Conservation (phyloP, 2,888 invertebrate genomes). For the Amaurobius ferox region DNA sequence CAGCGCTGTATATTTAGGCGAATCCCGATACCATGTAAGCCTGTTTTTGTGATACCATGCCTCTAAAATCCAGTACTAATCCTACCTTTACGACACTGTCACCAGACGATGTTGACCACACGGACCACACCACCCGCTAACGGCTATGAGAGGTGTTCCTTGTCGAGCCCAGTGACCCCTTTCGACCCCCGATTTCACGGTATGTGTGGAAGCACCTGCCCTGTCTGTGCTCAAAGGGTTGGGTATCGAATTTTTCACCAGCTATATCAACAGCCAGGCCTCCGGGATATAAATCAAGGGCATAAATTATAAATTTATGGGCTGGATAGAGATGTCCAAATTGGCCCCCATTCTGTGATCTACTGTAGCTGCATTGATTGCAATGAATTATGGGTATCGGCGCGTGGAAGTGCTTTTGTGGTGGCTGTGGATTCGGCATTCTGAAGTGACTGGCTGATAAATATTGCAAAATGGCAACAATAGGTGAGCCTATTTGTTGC, state of each 20-base stretch:
- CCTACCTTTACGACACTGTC: background rate
- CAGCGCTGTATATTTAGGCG: no score
- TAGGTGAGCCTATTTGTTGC: background rate
- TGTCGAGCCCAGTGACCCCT: background rate
- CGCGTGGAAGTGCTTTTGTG: background rate
- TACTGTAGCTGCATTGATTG: background rate
- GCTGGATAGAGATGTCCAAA: background rate
- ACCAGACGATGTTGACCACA: background rate
- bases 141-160: background rate
- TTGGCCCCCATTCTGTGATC: background rate
- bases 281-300: background rate
- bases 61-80: background rate
- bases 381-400: background rate
- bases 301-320: background rate
- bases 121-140: background rate
- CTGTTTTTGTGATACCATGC: background rate
- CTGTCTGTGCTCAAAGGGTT: background rate
- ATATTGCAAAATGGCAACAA: background rate
- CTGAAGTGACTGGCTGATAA: background rate
- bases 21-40: background rate
- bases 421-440: background rate
- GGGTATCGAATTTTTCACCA: background rate
- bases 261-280: background rate
- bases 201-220: background rate
- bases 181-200: slow-evolving; percentile 4